Percentiles rank a stretch among this genome's conserved stretches.
Conservation (phyloP, 2,888 invertebrate species). For the Lydus trimaculatus region DNA sequence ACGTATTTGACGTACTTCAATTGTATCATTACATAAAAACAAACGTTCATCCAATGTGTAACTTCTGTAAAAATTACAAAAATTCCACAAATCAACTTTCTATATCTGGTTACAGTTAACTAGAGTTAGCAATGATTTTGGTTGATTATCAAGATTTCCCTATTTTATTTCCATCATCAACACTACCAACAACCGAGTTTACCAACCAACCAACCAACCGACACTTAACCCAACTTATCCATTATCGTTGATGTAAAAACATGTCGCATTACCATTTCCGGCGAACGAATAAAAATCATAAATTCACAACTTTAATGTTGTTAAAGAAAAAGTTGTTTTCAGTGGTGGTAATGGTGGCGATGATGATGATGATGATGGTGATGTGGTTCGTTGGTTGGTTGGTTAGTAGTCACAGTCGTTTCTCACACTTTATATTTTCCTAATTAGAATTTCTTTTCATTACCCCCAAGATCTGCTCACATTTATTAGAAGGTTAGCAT, state of each 20-base stretch:
- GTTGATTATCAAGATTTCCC: not conserved
- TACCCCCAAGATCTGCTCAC: conserved; percentile 38
- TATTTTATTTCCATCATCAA: not conserved
- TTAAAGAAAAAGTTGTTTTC: not conserved
- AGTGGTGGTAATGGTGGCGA: not conserved
- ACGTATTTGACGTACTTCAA: conserved; percentile 76
- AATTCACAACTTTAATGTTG: conserved; percentile 40
- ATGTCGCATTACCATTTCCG: conserved; percentile 49
- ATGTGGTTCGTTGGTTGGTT: not conserved
- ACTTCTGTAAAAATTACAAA: conserved; percentile 65
- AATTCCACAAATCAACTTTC: not conserved
- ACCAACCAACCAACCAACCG: conserved; percentile 13
- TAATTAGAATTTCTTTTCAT: conserved; percentile 52
- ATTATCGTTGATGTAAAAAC: conserved; percentile 49
- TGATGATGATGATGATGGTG: not conserved
- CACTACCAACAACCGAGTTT: not conserved
- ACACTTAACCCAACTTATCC: conserved; percentile 48
- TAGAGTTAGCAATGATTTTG: no score
- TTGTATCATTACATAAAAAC: conserved; percentile 71
- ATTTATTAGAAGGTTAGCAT: conserved; percentile 46
- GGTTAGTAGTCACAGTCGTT: conserved; percentile 27
- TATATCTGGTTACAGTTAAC: not conserved
- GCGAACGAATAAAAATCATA: conserved; percentile 47
- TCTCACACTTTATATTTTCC: conserved; percentile 43
- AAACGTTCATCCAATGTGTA: conserved; percentile 76